Percentiles rank a stretch among this genome's conserved stretches.
phyloP scores from a whole-genome alignment of 1,140 invertebrate species.

The Neelides sp. region DNA sequence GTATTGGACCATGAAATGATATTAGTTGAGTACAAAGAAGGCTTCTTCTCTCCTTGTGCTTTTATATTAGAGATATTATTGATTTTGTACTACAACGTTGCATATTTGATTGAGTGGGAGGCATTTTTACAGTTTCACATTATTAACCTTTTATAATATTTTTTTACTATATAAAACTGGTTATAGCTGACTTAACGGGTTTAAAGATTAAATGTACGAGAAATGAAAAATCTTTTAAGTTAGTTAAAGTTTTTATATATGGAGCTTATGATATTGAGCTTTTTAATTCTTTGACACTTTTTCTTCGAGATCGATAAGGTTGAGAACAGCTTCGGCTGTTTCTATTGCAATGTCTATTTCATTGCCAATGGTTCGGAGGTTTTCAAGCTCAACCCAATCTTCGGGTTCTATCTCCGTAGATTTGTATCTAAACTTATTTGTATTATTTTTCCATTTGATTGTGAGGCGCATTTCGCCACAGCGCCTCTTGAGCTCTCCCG shows the following conservation, averaged over 20 bases:
- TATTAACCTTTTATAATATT: too few relatives aligned
- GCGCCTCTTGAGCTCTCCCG: slow-evolving; percentile 7
- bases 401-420: slow-evolving; percentile 13
- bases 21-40: too few relatives aligned
- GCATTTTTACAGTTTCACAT: too few relatives aligned
- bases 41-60: too few relatives aligned
- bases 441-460: slow-evolving; percentile 21
- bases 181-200: too few relatives aligned
- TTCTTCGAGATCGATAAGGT: slow-evolving; percentile 22
- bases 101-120: too few relatives aligned
- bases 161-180: too few relatives aligned
- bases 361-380: slow-evolving; percentile 18
- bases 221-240: too few relatives aligned
- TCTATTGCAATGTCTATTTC: slow-evolving; percentile 19
- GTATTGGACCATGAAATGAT: too few relatives aligned
- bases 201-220: too few relatives aligned
- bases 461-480: slow-evolving; percentile 15
- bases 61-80: too few relatives aligned
- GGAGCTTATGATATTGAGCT: slow-evolving; percentile 1
- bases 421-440: not conserved
- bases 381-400: slow-evolving; percentile 30
- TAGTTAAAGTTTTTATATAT: not conserved
- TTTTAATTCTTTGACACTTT: slow-evolving; percentile 18
- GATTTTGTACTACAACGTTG: too few relatives aligned
- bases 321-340: slow-evolving; percentile 13